phyloP scores from a whole-genome alignment of 2,113 vertebrate species.

The Lophotis ruficrista region DNA sequence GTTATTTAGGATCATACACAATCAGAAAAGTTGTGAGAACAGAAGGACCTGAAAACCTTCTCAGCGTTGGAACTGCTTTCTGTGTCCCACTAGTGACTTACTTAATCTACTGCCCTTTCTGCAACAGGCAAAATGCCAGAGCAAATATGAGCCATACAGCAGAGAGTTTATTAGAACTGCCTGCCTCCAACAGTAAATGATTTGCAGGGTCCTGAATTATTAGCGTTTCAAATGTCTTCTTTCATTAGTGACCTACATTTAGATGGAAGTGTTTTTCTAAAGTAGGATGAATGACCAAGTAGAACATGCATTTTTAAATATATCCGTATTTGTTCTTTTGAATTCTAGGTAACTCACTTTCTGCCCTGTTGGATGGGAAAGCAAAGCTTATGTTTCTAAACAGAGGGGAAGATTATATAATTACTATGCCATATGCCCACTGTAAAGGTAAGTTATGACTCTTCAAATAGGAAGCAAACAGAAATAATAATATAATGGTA shows the following conservation, averaged over 20 bases:
- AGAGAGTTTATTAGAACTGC: background rate
- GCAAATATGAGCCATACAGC: background rate
- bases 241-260: background rate
- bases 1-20: background rate
- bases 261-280: background rate
- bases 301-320: background rate
- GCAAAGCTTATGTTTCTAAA: conserved; percentile 86
- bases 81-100: background rate
- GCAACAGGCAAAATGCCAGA: background rate
- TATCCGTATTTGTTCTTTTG: background rate
- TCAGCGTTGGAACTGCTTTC: background rate
- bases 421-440: conserved; percentile 97
- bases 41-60: background rate
- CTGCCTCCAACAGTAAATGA: background rate
- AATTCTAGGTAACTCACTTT: conserved; percentile 90
- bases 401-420: conserved; percentile 88
- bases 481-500: background rate
- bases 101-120: background rate
- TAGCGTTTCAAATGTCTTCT: background rate
- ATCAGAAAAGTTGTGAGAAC: background rate
- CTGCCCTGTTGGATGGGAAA: conserved; percentile 92
- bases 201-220: background rate
- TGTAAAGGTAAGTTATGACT: conserved; percentile 85
- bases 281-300: background rate
- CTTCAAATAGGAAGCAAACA: background rate